These are phyloP conservation scores for Miniopterus natalensis DNA, from an alignment of 2,113 vertebrate genomes.

Conservation along the genomic window DNA sequence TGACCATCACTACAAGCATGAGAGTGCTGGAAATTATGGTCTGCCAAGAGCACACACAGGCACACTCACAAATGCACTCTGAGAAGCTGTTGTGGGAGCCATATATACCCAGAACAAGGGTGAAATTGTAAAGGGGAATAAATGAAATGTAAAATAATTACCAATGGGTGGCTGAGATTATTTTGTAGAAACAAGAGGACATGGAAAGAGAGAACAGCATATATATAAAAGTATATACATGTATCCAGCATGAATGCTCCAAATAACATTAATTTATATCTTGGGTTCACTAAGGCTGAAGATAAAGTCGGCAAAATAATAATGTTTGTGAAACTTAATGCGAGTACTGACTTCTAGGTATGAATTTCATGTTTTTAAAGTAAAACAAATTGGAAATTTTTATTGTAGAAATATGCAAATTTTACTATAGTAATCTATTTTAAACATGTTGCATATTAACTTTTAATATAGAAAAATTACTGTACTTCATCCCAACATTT, in stretches of 20 bases:
- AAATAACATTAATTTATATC: not conserved
- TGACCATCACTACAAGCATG: not conserved
- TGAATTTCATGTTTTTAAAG: not conserved
- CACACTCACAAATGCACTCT: not conserved
- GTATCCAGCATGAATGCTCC: not conserved
- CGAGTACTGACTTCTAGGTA: not conserved
- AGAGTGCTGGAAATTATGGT: not conserved
- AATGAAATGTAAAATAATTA: not conserved
- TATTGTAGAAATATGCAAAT: not conserved
- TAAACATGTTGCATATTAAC: not conserved
- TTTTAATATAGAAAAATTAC: not conserved
- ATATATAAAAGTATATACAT: not conserved
- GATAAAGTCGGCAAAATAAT: not conserved
- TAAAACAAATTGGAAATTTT: not conserved
- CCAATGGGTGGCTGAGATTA: not conserved
- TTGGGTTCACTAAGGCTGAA: not conserved
- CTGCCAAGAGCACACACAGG: not conserved
- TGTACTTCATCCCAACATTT: not conserved
- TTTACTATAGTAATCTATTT: not conserved
- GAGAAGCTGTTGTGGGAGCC: not conserved
- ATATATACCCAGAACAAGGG: not conserved
- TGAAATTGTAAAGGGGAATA: not conserved
- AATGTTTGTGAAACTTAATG: constrained; percentile 2
- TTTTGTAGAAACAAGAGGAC: not conserved
- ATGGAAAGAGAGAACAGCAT: not conserved